Conservation (phyloP, 2,113 vertebrate genomes). For the Stercorarius parasiticus region DNA sequence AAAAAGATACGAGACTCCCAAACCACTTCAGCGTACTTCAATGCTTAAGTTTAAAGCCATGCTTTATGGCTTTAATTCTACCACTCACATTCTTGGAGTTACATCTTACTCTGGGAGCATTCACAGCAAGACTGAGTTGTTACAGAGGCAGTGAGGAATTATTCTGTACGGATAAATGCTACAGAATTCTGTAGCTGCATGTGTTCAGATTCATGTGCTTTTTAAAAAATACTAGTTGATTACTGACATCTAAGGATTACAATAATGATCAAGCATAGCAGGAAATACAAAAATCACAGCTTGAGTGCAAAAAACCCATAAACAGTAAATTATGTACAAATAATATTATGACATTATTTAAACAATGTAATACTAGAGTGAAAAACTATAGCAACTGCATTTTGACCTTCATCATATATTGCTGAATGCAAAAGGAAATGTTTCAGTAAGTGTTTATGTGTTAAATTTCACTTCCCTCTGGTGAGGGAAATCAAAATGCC, state of each 20-base stretch:
- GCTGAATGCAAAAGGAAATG: neutral
- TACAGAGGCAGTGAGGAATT: neutral
- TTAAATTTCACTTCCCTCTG: neutral
- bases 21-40: neutral
- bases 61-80: neutral
- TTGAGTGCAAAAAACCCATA: neutral
- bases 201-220: neutral
- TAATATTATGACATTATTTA: neutral
- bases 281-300: neutral
- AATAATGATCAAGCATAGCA: neutral
- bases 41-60: neutral
- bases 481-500: neutral
- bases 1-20: neutral
- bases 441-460: neutral
- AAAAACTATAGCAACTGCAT: neutral
- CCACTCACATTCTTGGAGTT: neutral
- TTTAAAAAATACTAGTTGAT: neutral
- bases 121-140: neutral
- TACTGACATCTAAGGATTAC: neutral
- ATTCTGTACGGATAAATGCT: neutral
- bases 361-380: neutral
- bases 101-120: neutral
- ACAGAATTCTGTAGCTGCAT: neutral
- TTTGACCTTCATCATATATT: neutral
- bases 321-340: neutral